Evolutionary conservation across 1,140 invertebrate genomes (phyloP).

Genomic region (Drosophila navojoa): DNA sequence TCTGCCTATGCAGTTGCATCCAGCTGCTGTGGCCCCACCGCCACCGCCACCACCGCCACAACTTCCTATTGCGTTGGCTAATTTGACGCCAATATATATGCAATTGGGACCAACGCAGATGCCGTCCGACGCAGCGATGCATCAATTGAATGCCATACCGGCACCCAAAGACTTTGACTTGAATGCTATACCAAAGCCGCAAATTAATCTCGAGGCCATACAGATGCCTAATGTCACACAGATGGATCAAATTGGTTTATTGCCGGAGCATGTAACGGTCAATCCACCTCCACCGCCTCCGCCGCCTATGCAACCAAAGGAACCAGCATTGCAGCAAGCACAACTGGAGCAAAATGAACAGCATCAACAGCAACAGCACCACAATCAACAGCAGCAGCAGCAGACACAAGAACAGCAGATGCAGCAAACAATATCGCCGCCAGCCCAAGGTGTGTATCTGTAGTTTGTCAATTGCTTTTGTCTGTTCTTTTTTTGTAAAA

Average conservation of each 20-base stretch:
- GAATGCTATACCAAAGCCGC: conserved; percentile 81
- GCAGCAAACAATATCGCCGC: conserved; percentile 34
- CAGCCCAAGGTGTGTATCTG: conserved; percentile 67
- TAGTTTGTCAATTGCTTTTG: conserved; percentile 19
- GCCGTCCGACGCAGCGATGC: conserved; percentile 56
- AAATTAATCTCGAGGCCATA: conserved; percentile 76
- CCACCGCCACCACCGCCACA: conserved; percentile 76
- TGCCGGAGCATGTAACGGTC: conserved; percentile 46
- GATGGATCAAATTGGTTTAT: conserved; percentile 46
- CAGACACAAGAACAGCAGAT: conserved; percentile 20
- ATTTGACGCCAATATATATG: conserved; percentile 75
- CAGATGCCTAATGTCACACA: conserved; percentile 68
- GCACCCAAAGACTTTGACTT: conserved; percentile 80
- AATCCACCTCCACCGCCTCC: conserved; percentile 64
- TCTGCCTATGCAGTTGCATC: conserved; percentile 63
- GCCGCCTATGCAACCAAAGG: conserved; percentile 51
- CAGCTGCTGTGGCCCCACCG: conserved; percentile 74
- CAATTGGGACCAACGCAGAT: conserved; percentile 64
- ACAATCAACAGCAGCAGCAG: conserved; percentile 12
- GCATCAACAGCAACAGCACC: conserved; percentile 26
- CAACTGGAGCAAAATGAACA: conserved; percentile 24
- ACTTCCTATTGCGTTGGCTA: conserved; percentile 65
- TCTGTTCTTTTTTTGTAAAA: conserved; percentile 56
- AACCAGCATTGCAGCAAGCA: conserved; percentile 34
- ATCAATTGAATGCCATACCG: conserved; percentile 75